Evolutionary conservation across 2,797 vertebrate species (phyloP), one percentile per base, ranked within the genome.

Genomic region (Mallotus villosus): DNA sequence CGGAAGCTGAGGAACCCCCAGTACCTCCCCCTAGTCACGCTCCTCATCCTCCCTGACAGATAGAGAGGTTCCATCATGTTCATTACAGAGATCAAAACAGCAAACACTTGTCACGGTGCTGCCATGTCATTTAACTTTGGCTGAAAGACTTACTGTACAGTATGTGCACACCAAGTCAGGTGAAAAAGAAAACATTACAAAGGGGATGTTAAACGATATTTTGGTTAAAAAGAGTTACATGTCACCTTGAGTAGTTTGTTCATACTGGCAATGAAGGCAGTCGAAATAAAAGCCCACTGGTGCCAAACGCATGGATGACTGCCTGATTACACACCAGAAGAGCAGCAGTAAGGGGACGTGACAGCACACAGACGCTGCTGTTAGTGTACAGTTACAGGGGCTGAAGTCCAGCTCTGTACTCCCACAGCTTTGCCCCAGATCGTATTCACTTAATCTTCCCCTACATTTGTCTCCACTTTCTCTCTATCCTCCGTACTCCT

Each of bases 81-180:
- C 88, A 88, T 85, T 84, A 84, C 65, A 34, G 76, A 69, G 75
- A 78, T 85, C 87, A 82, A 87, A 88, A 74, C 32, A 87, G 85
- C 78, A 83, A 88, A 89, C 72, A 77, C 71, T 84, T 25, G 75
- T 82, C 82, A 25, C 65, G 82, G 85, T 74, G 79, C 75, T 74
- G 60, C 73, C 67, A 5, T 76, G 57, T 75, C 67, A 3, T 68
- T 73, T 65, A 82, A 81, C 67, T 69, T 27, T 25, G 41, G 80
- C 81, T 89, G 82, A 89, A 82, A 83, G 79, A 83, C 71, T 76
- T 87, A 82, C 16, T 77, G 78, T 61, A 27, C 72, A 61, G 61
- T 49, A 62, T 70, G n/a, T 37, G 25, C 53, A 24, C 66, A 25
- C 1, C 46, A 19, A 29, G n/a, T 67, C 77, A n/a, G 72, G 60